Conservation (phyloP, 37 sponge, comb jelly and placozoan species). For the Ianthella basta region DNA sequence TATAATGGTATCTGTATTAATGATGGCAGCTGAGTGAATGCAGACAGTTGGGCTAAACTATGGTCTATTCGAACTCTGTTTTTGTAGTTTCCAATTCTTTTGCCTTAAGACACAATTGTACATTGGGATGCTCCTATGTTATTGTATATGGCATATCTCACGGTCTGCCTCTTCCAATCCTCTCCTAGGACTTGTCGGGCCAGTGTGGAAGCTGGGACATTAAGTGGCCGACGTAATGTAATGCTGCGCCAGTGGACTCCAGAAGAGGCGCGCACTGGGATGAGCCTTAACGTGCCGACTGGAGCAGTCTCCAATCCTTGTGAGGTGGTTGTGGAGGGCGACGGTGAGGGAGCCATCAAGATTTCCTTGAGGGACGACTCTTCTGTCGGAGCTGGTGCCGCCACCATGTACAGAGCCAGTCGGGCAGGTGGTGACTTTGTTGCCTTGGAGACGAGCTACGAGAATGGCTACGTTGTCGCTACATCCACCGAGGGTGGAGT, state of each 20-base stretch:
- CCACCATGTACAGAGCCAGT: slow-evolving; percentile 43
- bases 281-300: neutral
- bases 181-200: no score
- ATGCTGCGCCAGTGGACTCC: neutral
- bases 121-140: no score
- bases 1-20: no score
- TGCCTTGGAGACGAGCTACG: slow-evolving; percentile 37
- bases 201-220: neutral
- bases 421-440: slow-evolving; percentile 26
- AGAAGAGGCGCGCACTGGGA: neutral
- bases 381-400: neutral
- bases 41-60: no score
- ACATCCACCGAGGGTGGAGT: slow-evolving; percentile 62
- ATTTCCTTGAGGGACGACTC: slow-evolving; percentile 13
- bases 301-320: no score
- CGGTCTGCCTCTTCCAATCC: no score
- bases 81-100: no score
- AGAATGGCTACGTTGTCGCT: slow-evolving; percentile 47
- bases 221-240: neutral
- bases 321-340: neutral
- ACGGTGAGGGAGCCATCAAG: neutral
- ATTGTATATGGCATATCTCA: no score
- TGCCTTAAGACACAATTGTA: no score
- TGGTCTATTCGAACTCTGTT: no score
- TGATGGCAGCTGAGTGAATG: no score